These are phyloP conservation scores for Clarias pachynema DNA, from an alignment of 2,797 vertebrate genomes.

Conservation along the genomic window DNA sequence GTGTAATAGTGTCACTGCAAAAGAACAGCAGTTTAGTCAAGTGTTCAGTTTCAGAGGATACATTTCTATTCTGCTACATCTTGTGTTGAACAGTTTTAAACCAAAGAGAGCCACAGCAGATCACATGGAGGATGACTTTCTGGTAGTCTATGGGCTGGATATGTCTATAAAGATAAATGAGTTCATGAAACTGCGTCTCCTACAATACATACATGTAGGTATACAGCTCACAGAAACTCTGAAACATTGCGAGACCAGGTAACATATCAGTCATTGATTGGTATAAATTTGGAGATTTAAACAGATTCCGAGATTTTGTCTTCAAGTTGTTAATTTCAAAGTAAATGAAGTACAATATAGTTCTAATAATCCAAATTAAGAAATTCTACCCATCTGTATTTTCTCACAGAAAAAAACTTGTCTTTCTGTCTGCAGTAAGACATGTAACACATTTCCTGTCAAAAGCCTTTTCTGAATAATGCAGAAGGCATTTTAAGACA, in stretches of 20 bases:
- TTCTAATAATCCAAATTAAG: not conserved
- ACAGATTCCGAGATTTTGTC: not conserved
- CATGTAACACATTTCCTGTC: conserved; percentile 11
- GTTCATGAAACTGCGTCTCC: not conserved
- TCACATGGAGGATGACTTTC: not conserved
- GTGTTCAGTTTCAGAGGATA: conserved; percentile 3
- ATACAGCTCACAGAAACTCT: not conserved
- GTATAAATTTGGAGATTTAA: conserved; percentile 13
- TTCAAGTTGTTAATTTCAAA: not conserved
- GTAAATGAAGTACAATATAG: not conserved
- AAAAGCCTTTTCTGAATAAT: conserved; percentile 13
- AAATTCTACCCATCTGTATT: not conserved
- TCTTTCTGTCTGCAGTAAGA: conserved; percentile 1
- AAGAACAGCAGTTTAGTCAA: conserved; percentile 17
- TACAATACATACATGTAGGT: not conserved
- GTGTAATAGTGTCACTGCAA: conserved; percentile 21
- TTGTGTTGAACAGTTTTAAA: conserved; percentile 29
- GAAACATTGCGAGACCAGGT: conserved; percentile 1
- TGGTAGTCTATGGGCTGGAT: not conserved
- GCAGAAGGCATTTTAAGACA: conserved; percentile 9
- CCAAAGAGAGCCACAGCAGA: conserved; percentile 44
- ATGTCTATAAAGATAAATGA: conserved; percentile 17
- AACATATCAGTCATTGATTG: not conserved
- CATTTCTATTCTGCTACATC: not conserved
- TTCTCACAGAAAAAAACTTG: not conserved